phyloP scores from a whole-genome alignment of 2,113 vertebrate genomes.

The Arenaria interpres region DNA sequence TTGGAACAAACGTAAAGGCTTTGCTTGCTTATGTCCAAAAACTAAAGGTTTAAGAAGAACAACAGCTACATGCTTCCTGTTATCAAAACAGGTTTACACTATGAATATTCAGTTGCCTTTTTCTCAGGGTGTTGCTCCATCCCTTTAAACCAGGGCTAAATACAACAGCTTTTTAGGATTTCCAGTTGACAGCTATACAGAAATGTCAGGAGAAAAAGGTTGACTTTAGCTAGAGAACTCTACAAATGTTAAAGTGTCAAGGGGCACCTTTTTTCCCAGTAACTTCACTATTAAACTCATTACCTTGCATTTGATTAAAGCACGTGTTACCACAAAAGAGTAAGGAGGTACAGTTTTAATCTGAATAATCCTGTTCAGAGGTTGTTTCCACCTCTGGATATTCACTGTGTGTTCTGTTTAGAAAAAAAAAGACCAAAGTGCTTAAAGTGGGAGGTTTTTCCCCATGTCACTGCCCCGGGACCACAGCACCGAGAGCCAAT shows the following conservation, averaged over 20 bases:
- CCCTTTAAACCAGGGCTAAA: background rate
- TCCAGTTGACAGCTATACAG: background rate
- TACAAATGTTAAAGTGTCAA: background rate
- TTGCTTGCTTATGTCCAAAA: background rate
- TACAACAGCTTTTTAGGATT: background rate
- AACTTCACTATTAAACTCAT: background rate
- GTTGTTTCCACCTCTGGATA: background rate
- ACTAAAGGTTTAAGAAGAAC: background rate
- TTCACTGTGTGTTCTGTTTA: background rate
- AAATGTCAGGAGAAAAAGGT: background rate
- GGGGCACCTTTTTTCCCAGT: background rate
- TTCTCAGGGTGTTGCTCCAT: background rate
- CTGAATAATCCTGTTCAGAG: background rate
- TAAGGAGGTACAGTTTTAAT: background rate
- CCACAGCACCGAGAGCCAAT: background rate
- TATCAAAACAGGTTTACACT: background rate
- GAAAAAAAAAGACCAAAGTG: background rate
- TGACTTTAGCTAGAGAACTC: background rate
- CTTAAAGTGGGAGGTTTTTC: background rate
- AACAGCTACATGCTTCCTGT: fast-evolving
- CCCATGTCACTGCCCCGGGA: background rate
- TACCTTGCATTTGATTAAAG: background rate
- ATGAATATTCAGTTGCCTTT: background rate
- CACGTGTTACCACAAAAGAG: background rate
- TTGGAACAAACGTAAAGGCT: background rate